Evolutionary conservation across 2,113 vertebrate genomes (phyloP).

Genomic region (Cariama cristata): DNA sequence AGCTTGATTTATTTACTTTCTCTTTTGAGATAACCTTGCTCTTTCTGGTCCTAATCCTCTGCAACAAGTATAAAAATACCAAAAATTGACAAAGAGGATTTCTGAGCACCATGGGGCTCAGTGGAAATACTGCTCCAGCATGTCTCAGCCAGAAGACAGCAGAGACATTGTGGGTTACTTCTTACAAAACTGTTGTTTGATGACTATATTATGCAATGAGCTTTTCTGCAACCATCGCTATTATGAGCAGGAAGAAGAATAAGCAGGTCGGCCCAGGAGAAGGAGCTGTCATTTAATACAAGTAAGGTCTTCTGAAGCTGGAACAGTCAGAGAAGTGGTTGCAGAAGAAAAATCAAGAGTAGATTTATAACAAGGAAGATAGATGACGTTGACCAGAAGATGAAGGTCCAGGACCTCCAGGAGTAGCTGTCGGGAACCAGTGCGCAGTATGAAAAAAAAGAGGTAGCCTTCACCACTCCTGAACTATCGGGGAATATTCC

Average conservation of each 20-base stretch:
- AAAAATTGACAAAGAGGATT: neutral
- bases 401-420: neutral
- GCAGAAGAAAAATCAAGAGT: neutral
- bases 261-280: neutral
- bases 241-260: neutral
- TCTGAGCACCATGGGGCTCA: neutral
- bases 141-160: neutral
- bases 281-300: neutral
- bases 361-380: neutral
- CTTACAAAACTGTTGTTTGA: neutral
- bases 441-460: neutral
- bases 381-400: neutral
- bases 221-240: neutral
- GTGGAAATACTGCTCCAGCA: neutral
- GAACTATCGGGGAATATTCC: neutral
- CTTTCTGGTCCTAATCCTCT: neutral
- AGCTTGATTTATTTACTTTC: neutral
- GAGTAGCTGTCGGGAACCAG: neutral
- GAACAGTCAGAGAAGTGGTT: neutral
- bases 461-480: neutral
- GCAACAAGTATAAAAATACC: neutral
- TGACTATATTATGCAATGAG: neutral
- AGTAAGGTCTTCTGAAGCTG: neutral
- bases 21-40: neutral
- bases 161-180: neutral